Conservation (phyloP, 2,888 invertebrate species). For the Pyrrhosoma nymphula region DNA sequence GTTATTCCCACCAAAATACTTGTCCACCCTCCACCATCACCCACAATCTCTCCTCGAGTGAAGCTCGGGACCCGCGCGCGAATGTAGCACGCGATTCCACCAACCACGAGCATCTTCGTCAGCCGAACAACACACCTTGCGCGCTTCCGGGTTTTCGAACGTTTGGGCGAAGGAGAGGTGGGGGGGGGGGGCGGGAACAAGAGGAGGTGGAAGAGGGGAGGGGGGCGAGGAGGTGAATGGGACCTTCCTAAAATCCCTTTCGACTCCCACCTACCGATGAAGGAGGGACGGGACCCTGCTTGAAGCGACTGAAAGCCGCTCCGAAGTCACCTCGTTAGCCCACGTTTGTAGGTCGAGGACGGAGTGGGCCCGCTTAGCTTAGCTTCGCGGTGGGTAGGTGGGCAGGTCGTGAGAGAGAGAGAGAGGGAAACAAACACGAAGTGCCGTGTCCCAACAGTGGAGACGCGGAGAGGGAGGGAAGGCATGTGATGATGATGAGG, state of each 20-base stretch:
- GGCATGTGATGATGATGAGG: not conserved
- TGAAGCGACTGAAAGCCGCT: not conserved
- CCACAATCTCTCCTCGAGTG: too few species aligned
- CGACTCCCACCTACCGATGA: too few species aligned
- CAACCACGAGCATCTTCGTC: not conserved
- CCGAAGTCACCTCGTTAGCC: conserved; percentile 12
- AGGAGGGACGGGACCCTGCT: too few species aligned
- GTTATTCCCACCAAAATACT: too few species aligned
- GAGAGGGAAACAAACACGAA: not conserved
- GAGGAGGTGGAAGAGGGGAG: too few species aligned
- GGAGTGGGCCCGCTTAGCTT: not conserved
- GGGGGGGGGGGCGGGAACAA: too few species aligned
- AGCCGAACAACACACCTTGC: not conserved
- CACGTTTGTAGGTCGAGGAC: conserved; percentile 21
- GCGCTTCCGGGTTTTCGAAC: not conserved
- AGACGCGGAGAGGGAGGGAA: not conserved
- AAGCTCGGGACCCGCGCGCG: not conserved
- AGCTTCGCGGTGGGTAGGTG: not conserved
- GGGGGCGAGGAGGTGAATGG: too few species aligned
- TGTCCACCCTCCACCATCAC: too few species aligned
- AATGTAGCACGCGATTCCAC: not conserved
- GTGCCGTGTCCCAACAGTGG: not conserved
- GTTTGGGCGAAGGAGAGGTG: not conserved
- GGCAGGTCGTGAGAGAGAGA: not conserved
- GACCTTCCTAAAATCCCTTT: too few species aligned